These are phyloP conservation scores for Actinostola sp. DNA, from an alignment of 92 coral and sea anemone species.

Conservation along the genomic window DNA sequence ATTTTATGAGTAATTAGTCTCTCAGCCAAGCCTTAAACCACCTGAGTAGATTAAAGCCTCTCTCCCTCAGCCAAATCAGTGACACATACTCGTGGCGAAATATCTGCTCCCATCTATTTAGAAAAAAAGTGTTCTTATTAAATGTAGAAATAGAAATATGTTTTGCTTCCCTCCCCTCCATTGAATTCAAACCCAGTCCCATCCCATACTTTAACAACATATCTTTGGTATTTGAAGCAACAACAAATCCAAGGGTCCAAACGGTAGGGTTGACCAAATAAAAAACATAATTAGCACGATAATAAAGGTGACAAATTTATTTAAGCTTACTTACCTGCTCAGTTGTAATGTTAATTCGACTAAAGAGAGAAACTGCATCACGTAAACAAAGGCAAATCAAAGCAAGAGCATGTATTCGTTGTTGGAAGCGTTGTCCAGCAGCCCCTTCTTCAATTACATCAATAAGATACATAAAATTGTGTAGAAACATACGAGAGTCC, in stretches of 20 bases:
- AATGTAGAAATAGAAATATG: constrained; percentile 27
- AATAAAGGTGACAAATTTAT: neutral
- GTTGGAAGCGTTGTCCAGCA: constrained; percentile 3
- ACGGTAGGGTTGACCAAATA: constrained; percentile 26
- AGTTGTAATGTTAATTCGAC: constrained; percentile 15
- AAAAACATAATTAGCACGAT: constrained; percentile 14
- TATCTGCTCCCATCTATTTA: constrained; percentile 29
- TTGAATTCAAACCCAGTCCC: constrained; percentile 29
- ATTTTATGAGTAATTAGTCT: too few relatives aligned
- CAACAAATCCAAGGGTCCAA: constrained; percentile 42
- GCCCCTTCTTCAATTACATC: constrained; percentile 16
- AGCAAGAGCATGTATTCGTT: too few relatives aligned
- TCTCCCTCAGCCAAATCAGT: too few relatives aligned
- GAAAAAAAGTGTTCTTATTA: constrained; percentile 18
- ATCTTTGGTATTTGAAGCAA: constrained; percentile 15
- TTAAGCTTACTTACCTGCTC: constrained; percentile 14
- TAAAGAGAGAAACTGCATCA: too few relatives aligned
- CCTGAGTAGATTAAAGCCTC: too few relatives aligned
- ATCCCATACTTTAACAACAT: constrained; percentile 25
- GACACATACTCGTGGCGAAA: too few relatives aligned
- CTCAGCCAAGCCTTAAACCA: too few relatives aligned
- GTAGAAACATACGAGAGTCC: constrained; percentile 54
- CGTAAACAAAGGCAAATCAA: too few relatives aligned
- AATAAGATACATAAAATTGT: constrained; percentile 33
- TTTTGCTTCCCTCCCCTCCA: constrained; percentile 46